Evolutionary conservation across 2,888 invertebrate species (phyloP), one percentile per base, ranked within the genome.

Genomic region (Autographa pulchrina): DNA sequence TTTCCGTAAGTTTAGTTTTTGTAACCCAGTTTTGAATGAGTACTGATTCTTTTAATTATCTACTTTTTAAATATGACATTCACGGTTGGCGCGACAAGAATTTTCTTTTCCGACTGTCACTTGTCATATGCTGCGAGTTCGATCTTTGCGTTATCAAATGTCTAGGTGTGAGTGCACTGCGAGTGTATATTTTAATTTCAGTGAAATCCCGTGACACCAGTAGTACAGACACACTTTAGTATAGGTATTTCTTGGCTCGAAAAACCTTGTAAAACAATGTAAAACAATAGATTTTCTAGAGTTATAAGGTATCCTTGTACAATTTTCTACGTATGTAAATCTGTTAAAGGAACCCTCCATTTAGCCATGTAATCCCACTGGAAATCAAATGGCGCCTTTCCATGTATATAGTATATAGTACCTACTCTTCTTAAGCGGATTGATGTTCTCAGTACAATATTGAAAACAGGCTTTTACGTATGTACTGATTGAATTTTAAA

Each of bases 1-100:
- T 77, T 97, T 98, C 93, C 97, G 98, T 97, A 92, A 96, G 97
- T 96, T 78, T 59, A 35, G 63, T 25, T 62, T 64, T 64, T 48
- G 48, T 48, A 48, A 31, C 0, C 38, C 56, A 43, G 18, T 14
- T 54, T 63, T 52, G 13, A 48, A 11, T 25, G 14, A 62, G 18
- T 3, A 54, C 20, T 8, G 11, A 18, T 16, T n/a, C 7, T n/a
- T 18, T 52, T 18, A 52, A 18, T 18, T 52, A 52, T 41, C 41
- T 41, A 11, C 2, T 11, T 13, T 41, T 38, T 38, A n/a, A n/a
- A n/a, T n/a, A 25, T 25, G 25, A 41, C 6, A 9, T 41, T 8
- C 13, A 8, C 41, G 13, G 41, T 1, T 9, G 0, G 41, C 6
- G 38, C 7, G 41, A 41, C 41, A 41, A 41, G 14, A 16, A 16